These are phyloP conservation scores for Hyposoter dolosus DNA, from an alignment of 2,888 invertebrate species.

Conservation along the genomic window DNA sequence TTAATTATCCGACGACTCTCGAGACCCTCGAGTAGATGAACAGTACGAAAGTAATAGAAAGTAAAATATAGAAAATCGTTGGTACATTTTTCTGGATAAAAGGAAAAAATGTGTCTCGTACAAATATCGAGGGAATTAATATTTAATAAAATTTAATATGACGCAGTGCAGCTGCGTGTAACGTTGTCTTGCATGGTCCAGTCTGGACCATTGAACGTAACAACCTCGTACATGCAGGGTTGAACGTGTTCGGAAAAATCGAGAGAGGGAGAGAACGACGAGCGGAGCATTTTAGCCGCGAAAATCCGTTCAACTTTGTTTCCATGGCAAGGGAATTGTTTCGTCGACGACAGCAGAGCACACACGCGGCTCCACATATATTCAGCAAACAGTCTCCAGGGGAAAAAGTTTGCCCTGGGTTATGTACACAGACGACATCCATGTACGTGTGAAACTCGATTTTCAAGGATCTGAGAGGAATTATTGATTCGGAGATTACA, in stretches of 20 bases:
- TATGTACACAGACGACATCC: slow-evolving; percentile 2
- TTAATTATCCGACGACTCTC: not conserved
- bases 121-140: slow-evolving; percentile 38
- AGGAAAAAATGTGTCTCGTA: not conserved
- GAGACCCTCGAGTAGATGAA: not conserved
- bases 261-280: slow-evolving; percentile 20
- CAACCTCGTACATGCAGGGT: slow-evolving; percentile 21
- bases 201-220: slow-evolving; percentile 25
- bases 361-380: not conserved
- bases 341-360: slow-evolving; percentile 38
- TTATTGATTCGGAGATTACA: slow-evolving; percentile 16
- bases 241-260: slow-evolving; percentile 47
- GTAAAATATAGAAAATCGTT: not conserved
- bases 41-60: no score
- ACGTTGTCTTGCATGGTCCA: slow-evolving; percentile 34
- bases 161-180: slow-evolving; percentile 42
- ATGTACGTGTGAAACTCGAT: slow-evolving; percentile 6
- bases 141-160: slow-evolving; percentile 43
- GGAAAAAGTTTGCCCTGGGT: slow-evolving; percentile 33
- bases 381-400: slow-evolving; percentile 32
- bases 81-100: not conserved
- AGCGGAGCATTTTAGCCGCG: slow-evolving; percentile 28
- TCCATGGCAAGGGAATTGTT: slow-evolving; percentile 51
- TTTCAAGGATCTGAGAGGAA: not conserved
- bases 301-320: slow-evolving; percentile 57